A percentile compares a stretch with the other conserved stretches of the same genome.
These are phyloP conservation scores for Agrotis segetum DNA, from an alignment of 2,888 invertebrate species.

Conservation along the genomic window DNA sequence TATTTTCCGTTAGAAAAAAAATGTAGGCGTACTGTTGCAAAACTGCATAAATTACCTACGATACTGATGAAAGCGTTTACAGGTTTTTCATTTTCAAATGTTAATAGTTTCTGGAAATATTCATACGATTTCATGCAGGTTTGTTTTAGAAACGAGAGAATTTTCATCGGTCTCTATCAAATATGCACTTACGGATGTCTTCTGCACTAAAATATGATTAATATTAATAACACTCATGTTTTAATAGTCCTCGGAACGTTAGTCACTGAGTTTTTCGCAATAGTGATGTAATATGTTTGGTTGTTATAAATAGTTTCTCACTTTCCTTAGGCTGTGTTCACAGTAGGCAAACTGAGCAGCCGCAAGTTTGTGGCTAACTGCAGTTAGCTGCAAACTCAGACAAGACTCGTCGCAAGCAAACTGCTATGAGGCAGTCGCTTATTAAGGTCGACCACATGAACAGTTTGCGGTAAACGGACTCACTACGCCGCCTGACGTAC, in stretches of 20 bases:
- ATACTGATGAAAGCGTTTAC: slow-evolving; percentile 21
- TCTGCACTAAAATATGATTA: slow-evolving; percentile 32
- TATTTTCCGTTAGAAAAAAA: slow-evolving; percentile 23
- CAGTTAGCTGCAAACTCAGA: too few relatives aligned
- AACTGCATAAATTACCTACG: slow-evolving; percentile 24
- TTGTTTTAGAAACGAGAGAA: slow-evolving; percentile 28
- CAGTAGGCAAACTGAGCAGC: too few relatives aligned
- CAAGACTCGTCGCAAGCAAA: too few relatives aligned
- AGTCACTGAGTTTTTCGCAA: slow-evolving; percentile 44
- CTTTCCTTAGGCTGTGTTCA: too few relatives aligned
- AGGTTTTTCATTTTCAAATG: slow-evolving; percentile 12
- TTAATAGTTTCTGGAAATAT: slow-evolving; percentile 15
- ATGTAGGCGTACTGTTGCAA: slow-evolving; percentile 13
- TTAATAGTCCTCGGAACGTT: slow-evolving; percentile 19
- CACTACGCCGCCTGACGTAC: too few relatives aligned
- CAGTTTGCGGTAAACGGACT: too few relatives aligned
- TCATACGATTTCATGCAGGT: slow-evolving; percentile 13
- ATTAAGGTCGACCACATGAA: too few relatives aligned
- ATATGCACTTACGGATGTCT: background rate
- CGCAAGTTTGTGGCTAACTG: too few relatives aligned
- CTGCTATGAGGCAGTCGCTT: too few relatives aligned
- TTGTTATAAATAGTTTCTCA: slow-evolving; percentile 35
- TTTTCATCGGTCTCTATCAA: slow-evolving; percentile 34
- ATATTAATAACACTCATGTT: slow-evolving; percentile 34
- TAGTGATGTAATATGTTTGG: slow-evolving; percentile 28